Base-by-base conservation (phyloP, 2,113 vertebrate species). In the Oreochromis aureus region DNA sequence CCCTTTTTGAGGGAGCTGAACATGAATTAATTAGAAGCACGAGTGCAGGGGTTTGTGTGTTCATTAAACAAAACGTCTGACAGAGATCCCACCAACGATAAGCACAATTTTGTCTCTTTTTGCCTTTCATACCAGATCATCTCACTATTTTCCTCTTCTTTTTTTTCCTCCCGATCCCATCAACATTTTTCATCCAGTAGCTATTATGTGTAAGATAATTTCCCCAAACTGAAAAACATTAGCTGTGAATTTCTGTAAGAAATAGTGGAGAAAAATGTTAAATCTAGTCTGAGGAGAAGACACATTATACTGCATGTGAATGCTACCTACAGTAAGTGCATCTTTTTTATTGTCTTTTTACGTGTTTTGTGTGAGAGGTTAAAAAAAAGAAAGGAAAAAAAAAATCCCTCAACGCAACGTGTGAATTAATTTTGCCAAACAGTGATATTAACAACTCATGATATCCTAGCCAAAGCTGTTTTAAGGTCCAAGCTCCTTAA, bases 221-320 rank as follows among this genome's bases (percentile, higher is more conserved):
- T 90, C 86, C 92, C 92, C 89, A 80, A 92, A 87, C 90, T 87
- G 87, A 93, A 87, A 93, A 92, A 90, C 91, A 90, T 95, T 96
- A 96, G 95, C 96, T 96, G 96, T 97, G 95, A 96, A 95, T 94
- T 94, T 95, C 93, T 95, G 94, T 95, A 93, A 90, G 91, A 96
- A 95, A 93, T 94, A 95, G 93, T 95, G 93, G 92, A 90, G 93
- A 96, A 93, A 92, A 96, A 92, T 91, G 87, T 94, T 89, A 80
- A 93, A 94, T 89, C 86, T 95, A 90, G 93, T 93, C 90, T 93
- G 91, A 95, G 90, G 90, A 96, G 91, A 93, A 95, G 95, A 95
- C 95, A 95, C 94, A 91, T 93, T 97, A 96, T 96, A 96, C 96
- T 97, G 97, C 97, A 98, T 98, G 97, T 97, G 97, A 97, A 97